phyloP scores from a whole-genome alignment of 2,797 vertebrate species.

The Cryptoprocta ferox region DNA sequence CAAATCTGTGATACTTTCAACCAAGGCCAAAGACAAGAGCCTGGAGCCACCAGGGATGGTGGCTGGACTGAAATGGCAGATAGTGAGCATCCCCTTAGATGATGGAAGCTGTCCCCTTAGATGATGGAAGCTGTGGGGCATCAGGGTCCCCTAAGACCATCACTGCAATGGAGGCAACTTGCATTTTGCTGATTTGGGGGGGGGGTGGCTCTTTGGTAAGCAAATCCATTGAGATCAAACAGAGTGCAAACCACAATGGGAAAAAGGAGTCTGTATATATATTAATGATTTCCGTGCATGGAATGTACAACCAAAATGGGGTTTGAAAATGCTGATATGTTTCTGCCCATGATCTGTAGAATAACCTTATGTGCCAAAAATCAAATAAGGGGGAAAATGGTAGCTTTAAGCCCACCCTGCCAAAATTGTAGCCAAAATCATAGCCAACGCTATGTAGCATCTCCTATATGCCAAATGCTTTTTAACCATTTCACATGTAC shows the following conservation, averaged over 20 bases:
- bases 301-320: not conserved
- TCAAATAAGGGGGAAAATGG: not conserved
- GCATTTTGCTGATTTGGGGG: constrained; percentile 14
- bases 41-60: not conserved
- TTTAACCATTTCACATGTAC: not conserved
- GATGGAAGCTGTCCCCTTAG: constrained; percentile 32
- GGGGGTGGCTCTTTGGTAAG: constrained; percentile 3
- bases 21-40: constrained; percentile 12
- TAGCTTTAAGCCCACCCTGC: not conserved
- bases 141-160: not conserved
- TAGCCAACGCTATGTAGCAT: not conserved
- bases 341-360: not conserved
- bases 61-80: not conserved
- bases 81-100: constrained; percentile 15
- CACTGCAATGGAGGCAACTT: constrained; percentile 19
- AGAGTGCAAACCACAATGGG: not conserved
- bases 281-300: not conserved
- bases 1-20: not conserved
- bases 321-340: not conserved
- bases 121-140: not conserved
- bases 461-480: not conserved
- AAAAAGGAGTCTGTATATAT: not conserved
- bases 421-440: not conserved
- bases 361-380: not conserved
- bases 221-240: not conserved